phyloP scores from a whole-genome alignment of 2,113 vertebrate genomes.

The Nyctibius bracteatus region DNA sequence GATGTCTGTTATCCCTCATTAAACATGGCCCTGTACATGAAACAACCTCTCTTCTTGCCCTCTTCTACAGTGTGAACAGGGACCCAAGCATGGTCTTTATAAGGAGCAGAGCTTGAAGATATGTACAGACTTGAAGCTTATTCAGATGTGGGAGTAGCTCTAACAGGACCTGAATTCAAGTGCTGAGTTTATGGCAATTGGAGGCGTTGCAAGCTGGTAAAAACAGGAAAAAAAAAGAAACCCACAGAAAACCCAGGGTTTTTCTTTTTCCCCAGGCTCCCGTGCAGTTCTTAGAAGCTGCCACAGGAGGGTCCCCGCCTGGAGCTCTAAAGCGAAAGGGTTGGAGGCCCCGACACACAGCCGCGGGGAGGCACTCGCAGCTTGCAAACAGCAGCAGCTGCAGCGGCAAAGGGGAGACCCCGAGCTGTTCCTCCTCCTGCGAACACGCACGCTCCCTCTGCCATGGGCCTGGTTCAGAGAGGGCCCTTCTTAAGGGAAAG shows the following conservation, averaged over 20 bases:
- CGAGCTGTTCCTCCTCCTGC: rapidly evolving
- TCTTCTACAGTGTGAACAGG: neutral
- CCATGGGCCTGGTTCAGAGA: too few relatives aligned
- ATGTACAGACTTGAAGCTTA: neutral
- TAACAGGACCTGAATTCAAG: neutral
- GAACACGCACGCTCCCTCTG: rapidly evolving
- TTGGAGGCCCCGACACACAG: rapidly evolving
- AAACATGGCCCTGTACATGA: neutral
- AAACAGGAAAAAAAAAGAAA: neutral
- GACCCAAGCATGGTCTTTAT: rapidly evolving
- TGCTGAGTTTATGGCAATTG: neutral
- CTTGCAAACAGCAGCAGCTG: neutral
- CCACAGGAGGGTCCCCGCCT: neutral
- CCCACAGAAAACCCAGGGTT: rapidly evolving
- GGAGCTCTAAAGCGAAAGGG: neutral
- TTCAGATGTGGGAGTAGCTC: neutral
- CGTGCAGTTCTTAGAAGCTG: neutral
- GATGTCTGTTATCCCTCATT: neutral
- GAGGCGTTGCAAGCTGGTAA: neutral
- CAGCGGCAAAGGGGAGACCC: too few relatives aligned
- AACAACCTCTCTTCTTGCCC: neutral
- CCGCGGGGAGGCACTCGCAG: neutral
- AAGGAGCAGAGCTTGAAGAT: neutral
- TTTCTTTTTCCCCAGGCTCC: neutral
- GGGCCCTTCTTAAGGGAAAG: rapidly evolving